These are phyloP conservation scores for Campylorhamphus procurvoides DNA, from an alignment of 2,113 vertebrate genomes.

Conservation along the genomic window DNA sequence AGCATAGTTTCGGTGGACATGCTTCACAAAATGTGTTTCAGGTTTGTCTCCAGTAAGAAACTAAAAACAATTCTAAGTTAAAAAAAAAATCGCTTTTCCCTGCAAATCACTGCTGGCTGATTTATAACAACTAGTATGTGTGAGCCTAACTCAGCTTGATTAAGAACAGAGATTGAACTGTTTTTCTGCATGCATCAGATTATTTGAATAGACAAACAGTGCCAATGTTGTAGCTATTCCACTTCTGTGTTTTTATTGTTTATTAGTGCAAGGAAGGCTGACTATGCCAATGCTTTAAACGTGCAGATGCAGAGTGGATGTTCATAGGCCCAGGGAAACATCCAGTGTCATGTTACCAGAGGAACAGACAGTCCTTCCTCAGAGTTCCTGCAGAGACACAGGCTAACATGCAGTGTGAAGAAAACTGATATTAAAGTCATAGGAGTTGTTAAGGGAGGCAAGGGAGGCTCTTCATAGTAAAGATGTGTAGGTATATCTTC, in stretches of 20 bases:
- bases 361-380: neutral
- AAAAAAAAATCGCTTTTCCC: neutral
- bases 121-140: neutral
- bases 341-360: neutral
- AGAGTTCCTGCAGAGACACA: rapidly evolving
- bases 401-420: neutral
- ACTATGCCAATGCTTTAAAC: neutral
- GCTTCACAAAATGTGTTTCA: neutral
- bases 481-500: neutral
- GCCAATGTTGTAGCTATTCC: neutral
- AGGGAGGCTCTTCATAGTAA: neutral
- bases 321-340: neutral
- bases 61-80: neutral
- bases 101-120: neutral
- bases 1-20: neutral
- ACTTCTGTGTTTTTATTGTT: neutral
- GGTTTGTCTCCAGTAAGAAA: neutral
- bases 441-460: neutral
- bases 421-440: neutral
- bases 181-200: neutral
- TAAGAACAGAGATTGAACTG: neutral
- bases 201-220: neutral
- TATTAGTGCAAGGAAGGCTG: neutral
- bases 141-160: neutral
- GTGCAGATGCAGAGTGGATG: neutral